Evolutionary conservation across 92 coral and sea anemone genomes (phyloP).

Genomic region (Porites cylindrica): DNA sequence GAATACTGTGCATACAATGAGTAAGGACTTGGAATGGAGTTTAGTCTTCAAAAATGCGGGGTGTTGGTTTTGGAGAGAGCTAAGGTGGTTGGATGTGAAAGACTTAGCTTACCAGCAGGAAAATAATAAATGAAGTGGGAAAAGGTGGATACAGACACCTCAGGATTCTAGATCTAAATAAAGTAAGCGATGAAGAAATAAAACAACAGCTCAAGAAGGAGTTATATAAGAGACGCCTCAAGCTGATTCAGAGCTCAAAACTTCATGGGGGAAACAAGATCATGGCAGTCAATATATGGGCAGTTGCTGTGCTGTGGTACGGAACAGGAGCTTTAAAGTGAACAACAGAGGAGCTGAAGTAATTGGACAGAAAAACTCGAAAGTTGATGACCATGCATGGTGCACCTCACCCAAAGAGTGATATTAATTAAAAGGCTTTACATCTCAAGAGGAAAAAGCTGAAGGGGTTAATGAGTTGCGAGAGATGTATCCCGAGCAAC

Average conservation of each 20-base stretch:
- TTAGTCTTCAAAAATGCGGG: not conserved
- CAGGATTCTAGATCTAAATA: not conserved
- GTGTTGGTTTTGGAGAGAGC: not conserved
- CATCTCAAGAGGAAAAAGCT: not conserved
- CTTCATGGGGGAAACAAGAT: no score
- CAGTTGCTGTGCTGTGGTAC: no score
- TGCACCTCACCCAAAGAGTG: not conserved
- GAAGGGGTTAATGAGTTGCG: not conserved
- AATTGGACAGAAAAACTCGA: no score
- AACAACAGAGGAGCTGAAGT: not conserved
- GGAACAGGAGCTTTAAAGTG: not conserved
- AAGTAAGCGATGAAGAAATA: no score
- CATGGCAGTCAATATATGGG: no score
- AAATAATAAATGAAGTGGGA: not conserved
- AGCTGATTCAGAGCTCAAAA: no score
- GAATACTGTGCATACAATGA: constrained; percentile 2
- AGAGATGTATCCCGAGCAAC: no score
- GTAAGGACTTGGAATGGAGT: constrained; percentile 3
- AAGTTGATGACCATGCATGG: not conserved
- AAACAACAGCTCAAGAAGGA: no score
- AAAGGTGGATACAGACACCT: not conserved
- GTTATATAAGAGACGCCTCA: no score
- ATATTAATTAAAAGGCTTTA: not conserved
- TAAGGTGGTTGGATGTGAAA: no score
- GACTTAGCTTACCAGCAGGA: no score